Evolutionary conservation across 2,113 vertebrate genomes (phyloP), one percentile per base, ranked within the genome.

Genomic region (Sylvicapra grimmia): DNA sequence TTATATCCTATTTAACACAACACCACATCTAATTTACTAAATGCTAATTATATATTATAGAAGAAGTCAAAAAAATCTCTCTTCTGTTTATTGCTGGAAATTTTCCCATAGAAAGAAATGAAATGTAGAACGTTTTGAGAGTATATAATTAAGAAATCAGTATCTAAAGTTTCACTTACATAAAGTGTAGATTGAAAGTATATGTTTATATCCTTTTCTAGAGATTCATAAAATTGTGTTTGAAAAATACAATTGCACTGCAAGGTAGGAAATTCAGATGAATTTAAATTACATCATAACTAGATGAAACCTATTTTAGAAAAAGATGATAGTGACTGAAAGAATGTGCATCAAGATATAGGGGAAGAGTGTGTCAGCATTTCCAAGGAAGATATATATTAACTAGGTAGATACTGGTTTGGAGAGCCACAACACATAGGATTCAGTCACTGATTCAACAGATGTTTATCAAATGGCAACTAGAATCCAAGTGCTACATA

Each of bases 121-220:
- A 96, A 95, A 92, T 75, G 63, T 58, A 96, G 93, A 40, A 58
- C 89, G 8, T 94, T 90, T 93, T 83, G 49, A 93, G 93, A 92
- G 65, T 49, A 85, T 92, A 15, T 96, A 97, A 97, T 97, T 98
- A 96, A 95, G 85, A 96, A 96, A 97, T 96, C 44, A 89, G 59
- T 65, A 84, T 86, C 63, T 94, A 90, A 97, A 97, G 80, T 93
- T 93, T 91, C 56, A 97, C 59, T 89, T 95, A 97, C 93, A 93
- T 93, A 87, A 96, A 96, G 84, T 61, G 13, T 68, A 72, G 27
- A 27, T 29, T n/a, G 77, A 93, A 90, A 53, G 23, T 61, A 47
- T 90, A 23, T 89, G 91, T 89, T 96, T 89, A 89, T 87, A 91
- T 86, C 3, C 8, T 96, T 94, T 93, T 53, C 80, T 33, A 84